Percentiles rank a stretch among this genome's conserved stretches.
phyloP scores from a whole-genome alignment of 2,113 vertebrate genomes.

The Glaucidium brasilianum region DNA sequence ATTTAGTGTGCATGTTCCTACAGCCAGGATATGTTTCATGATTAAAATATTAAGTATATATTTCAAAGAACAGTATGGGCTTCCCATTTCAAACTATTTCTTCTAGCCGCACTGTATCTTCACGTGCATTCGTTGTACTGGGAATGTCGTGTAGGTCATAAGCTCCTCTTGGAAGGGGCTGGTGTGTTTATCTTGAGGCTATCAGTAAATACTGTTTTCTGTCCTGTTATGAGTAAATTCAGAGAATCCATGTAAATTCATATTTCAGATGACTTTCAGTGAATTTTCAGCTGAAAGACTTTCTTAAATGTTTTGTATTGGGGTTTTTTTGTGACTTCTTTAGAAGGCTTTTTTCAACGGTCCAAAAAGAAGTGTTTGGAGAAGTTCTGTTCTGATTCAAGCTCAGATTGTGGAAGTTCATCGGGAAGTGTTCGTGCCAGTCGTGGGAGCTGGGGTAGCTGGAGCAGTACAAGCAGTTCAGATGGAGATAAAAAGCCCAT shows the following conservation, averaged over 20 bases:
- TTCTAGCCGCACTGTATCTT: not conserved
- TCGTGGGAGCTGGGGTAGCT: slow-evolving; percentile 96
- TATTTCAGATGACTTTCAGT: not conserved
- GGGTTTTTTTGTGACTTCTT: not conserved
- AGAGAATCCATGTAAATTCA: not conserved
- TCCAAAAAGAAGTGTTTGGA: slow-evolving; percentile 80
- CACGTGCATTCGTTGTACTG: not conserved
- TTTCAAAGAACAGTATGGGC: not conserved
- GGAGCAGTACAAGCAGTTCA: slow-evolving; percentile 94
- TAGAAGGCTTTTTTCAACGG: slow-evolving; percentile 67
- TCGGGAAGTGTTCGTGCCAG: slow-evolving; percentile 91
- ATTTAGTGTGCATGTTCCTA: not conserved
- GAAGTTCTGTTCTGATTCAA: slow-evolving; percentile 88
- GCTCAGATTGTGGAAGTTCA: slow-evolving; percentile 93
- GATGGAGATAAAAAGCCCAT: slow-evolving; percentile 88
- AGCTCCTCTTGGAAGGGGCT: not conserved
- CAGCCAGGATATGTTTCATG: not conserved
- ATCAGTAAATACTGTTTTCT: not conserved
- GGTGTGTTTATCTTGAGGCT: not conserved
- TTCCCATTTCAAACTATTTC: not conserved
- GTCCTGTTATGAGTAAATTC: not conserved
- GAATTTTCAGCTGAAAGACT: not conserved
- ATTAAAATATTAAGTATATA: not conserved
- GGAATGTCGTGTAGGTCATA: not conserved
- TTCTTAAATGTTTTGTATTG: not conserved